Evolutionary conservation across 2,797 vertebrate species (phyloP).

Genomic region (Sebastes nivosus): DNA sequence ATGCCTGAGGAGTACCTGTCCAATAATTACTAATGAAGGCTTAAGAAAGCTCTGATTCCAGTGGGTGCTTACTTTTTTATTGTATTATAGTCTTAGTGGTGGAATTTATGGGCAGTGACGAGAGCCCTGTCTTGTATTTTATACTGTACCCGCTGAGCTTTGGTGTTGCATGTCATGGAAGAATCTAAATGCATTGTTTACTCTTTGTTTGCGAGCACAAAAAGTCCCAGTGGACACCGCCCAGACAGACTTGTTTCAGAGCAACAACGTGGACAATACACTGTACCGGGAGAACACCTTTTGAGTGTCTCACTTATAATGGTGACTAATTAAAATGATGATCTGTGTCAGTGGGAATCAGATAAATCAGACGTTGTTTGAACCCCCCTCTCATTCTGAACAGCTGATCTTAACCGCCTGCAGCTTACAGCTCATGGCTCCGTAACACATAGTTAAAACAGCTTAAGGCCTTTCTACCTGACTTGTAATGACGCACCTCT

Average conservation of each 20-base stretch:
- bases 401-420: conserved; percentile 22
- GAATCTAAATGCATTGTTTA: conserved; percentile 28
- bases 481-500: conserved; percentile 67
- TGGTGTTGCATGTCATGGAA: conserved; percentile 33
- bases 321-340: not conserved
- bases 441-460: conserved; percentile 59
- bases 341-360: not conserved
- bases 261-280: not conserved
- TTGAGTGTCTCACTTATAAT: not conserved
- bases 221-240: conserved; percentile 10
- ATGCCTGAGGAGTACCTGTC: not conserved
- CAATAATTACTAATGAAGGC: not conserved
- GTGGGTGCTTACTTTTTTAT: too few species aligned
- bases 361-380: conserved; percentile 19
- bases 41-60: not conserved
- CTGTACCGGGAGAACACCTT: not conserved
- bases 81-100: too few species aligned
- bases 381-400: not conserved
- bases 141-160: not conserved
- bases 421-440: conserved; percentile 42
- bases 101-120: not conserved
- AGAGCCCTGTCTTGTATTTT: not conserved
- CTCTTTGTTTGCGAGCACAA: conserved; percentile 28
- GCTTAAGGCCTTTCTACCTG: conserved; percentile 59
- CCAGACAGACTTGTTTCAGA: conserved; percentile 8